These are phyloP conservation scores for Hypocryptadius cinnamomeus DNA, from an alignment of 2,113 vertebrate genomes.

Conservation along the genomic window DNA sequence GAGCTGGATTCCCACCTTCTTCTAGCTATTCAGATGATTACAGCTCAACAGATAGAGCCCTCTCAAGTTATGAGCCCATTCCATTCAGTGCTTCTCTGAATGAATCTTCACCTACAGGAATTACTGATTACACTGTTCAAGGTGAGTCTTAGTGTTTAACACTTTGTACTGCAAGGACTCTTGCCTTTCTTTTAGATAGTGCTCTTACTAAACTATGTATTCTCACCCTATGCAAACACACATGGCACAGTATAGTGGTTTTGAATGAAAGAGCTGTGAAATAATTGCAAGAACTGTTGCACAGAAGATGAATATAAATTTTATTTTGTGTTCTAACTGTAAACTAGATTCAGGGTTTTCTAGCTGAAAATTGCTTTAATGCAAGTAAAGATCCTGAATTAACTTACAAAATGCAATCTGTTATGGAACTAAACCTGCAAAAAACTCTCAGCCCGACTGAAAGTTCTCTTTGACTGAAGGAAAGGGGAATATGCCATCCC, in stretches of 20 bases:
- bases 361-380: neutral
- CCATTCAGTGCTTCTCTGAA: constrained; percentile 79
- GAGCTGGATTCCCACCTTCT: neutral
- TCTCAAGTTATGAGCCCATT: constrained; percentile 64
- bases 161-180: constrained; percentile 4
- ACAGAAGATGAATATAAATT: neutral
- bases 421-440: neutral
- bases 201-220: neutral
- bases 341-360: neutral
- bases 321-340: neutral
- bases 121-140: constrained; percentile 65
- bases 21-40: constrained; percentile 51
- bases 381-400: neutral
- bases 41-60: constrained; percentile 52
- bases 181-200: neutral
- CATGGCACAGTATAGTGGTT: neutral
- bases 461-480: neutral
- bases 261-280: neutral
- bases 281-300: neutral
- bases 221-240: neutral
- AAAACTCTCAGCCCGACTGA: neutral
- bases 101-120: constrained; percentile 77
- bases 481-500: neutral
- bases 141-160: constrained; percentile 60
- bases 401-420: neutral